A percentile compares a stretch with the other conserved stretches of the same genome.
Evolutionary conservation across 2,797 vertebrate genomes (phyloP).

Genomic region (Acropternis orthonyx): DNA sequence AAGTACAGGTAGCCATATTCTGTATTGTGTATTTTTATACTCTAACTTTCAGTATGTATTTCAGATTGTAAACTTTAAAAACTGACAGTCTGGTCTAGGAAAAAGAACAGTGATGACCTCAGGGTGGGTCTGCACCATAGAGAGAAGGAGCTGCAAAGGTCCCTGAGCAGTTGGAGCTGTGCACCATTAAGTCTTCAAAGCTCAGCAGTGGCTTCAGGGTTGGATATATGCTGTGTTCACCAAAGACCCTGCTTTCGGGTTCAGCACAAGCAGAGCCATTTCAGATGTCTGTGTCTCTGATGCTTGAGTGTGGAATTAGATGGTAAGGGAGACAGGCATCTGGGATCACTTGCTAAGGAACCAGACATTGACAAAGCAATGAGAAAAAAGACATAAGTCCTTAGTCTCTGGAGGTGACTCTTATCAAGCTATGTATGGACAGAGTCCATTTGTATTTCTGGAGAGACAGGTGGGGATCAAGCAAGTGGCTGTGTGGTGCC

Average conservation of each 20-base stretch:
- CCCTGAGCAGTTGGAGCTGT: background rate
- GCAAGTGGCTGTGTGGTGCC: background rate
- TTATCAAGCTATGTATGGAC: background rate
- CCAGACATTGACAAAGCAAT: background rate
- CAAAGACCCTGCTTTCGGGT: background rate
- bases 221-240: background rate
- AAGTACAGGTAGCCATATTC: background rate
- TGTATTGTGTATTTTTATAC: background rate
- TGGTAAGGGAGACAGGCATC: background rate
- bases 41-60: background rate
- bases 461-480: background rate
- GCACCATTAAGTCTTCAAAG: background rate
- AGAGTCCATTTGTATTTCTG: background rate
- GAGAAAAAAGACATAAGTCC: background rate
- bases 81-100: background rate
- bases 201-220: background rate
- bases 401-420: background rate
- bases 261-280: background rate
- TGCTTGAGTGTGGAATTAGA: background rate
- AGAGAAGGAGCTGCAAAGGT: background rate
- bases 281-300: background rate
- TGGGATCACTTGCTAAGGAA: background rate
- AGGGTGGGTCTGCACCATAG: background rate
- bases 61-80: background rate
- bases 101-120: background rate